Evolutionary conservation across 1,140 invertebrate species (phyloP).

Genomic region (Agrypnia vestita): DNA sequence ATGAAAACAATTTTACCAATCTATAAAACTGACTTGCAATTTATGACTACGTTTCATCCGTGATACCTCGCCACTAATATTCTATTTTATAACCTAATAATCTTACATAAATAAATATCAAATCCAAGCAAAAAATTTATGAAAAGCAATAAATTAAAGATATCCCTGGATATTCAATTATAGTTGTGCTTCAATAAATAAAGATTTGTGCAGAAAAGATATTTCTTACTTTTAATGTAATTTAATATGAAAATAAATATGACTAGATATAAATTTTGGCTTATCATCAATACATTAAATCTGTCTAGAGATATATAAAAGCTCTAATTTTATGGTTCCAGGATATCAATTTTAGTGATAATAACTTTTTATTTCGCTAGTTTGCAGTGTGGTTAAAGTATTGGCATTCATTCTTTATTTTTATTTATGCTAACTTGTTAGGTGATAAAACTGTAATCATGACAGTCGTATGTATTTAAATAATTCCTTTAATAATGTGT

Average conservation of each 20-base stretch:
- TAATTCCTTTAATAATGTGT: constrained; percentile 43
- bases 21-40: constrained; percentile 44
- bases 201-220: constrained; percentile 56
- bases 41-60: constrained; percentile 46
- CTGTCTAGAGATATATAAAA: constrained; percentile 62
- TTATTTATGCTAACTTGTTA: constrained; percentile 56
- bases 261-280: constrained; percentile 62
- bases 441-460: constrained; percentile 49
- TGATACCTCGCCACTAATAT: constrained; percentile 44
- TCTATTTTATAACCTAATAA: constrained; percentile 55
- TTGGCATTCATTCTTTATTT: constrained; percentile 50
- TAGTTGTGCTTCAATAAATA: constrained; percentile 57
- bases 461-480: constrained; percentile 45
- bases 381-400: constrained; percentile 54
- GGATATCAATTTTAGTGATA: constrained; percentile 57
- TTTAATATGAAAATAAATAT: constrained; percentile 63
- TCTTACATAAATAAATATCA: constrained; percentile 59
- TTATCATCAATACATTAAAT: constrained; percentile 61
- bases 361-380: constrained; percentile 57
- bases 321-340: constrained; percentile 61
- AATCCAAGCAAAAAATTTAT: constrained; percentile 53
- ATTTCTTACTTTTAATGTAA: constrained; percentile 58
- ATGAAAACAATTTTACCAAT: constrained; percentile 23
- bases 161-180: constrained; percentile 52
- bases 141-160: constrained; percentile 57